Evolutionary conservation across 2,797 vertebrate species (phyloP).

Genomic region (Novumbra hubbsi): DNA sequence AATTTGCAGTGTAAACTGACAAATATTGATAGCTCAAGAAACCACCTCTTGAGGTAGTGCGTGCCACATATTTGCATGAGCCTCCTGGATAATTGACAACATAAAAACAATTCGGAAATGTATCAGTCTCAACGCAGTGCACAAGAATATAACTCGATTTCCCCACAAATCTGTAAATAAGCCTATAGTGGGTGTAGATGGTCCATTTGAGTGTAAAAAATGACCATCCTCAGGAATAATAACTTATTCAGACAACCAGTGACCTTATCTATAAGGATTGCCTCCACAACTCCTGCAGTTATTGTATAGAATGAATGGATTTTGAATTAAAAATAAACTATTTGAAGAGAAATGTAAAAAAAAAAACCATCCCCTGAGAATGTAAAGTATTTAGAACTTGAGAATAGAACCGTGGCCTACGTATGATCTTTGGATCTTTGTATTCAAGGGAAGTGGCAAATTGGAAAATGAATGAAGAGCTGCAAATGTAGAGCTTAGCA

Average conservation of each 20-base stretch:
- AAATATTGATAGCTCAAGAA: too few relatives aligned
- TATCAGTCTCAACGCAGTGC: too few relatives aligned
- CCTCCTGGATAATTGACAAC: too few relatives aligned
- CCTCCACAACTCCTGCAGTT: not conserved
- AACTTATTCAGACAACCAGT: not conserved
- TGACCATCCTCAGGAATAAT: not conserved
- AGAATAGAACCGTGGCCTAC: not conserved
- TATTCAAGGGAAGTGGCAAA: not conserved
- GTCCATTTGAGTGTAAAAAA: not conserved
- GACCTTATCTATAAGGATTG: slow-evolving; percentile 1
- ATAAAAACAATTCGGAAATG: too few relatives aligned
- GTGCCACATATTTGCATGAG: too few relatives aligned
- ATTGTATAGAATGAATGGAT: too few relatives aligned
- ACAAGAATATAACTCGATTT: too few relatives aligned
- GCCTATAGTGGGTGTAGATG: not conserved
- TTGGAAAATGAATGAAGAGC: not conserved
- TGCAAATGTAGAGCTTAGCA: not conserved
- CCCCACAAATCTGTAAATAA: too few relatives aligned
- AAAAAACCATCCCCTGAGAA: not conserved
- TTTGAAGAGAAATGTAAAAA: too few relatives aligned
- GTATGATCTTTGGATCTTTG: not conserved
- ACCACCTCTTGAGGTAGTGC: too few relatives aligned
- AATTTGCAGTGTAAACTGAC: too few relatives aligned
- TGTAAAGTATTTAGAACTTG: not conserved
- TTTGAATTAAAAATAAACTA: not conserved